A percentile compares a stretch with the other conserved stretches of the same genome.
These are phyloP conservation scores for Abscondita cerata DNA, from an alignment of 2,888 invertebrate genomes.

Conservation along the genomic window DNA sequence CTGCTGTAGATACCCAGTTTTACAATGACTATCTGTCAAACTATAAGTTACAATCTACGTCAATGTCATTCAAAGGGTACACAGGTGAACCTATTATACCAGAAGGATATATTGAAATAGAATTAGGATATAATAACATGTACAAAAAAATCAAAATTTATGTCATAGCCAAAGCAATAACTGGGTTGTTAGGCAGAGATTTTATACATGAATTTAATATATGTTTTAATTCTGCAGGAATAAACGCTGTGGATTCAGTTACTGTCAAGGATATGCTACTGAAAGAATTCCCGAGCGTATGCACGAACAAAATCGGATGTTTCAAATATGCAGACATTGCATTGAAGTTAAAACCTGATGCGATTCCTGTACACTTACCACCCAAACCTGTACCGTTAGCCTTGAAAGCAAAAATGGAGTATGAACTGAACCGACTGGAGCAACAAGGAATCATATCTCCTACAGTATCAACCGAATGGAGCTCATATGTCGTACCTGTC, in stretches of 20 bases:
- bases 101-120: neutral
- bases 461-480: neutral
- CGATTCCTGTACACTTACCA: neutral
- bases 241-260: neutral
- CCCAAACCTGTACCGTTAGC: conserved; percentile 2
- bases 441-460: neutral
- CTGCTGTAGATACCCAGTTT: neutral
- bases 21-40: no score
- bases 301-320: neutral
- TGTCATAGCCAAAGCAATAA: neutral
- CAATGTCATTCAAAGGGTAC: neutral
- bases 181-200: conserved; percentile 11
- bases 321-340: neutral
- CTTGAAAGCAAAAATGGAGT: neutral
- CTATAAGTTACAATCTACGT: neutral
- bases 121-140: neutral
- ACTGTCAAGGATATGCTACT: neutral
- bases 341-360: neutral
- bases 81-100: neutral
- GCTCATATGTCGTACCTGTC: neutral
- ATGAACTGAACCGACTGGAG: neutral
- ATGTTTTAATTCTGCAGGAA: neutral
- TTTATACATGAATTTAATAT: conserved; percentile 1
- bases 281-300: neutral
- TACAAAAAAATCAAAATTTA: neutral